Evolutionary conservation across 2,888 invertebrate species (phyloP), one percentile per base, ranked within the genome.

Genomic region (Oegoconia quadripuncta): DNA sequence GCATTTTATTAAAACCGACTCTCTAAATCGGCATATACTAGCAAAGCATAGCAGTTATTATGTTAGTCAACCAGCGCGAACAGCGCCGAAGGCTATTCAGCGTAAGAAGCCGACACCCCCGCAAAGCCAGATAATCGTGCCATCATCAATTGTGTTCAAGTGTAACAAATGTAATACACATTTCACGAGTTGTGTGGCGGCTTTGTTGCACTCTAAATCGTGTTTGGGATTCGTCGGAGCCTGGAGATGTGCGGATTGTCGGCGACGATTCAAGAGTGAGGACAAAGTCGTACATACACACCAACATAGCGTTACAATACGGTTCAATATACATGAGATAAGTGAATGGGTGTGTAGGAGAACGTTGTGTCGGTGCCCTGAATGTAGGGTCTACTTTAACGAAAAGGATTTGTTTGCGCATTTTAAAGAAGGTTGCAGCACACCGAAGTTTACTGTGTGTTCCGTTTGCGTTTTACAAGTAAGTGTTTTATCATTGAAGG

Each of bases 301-400:
- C 0, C 79, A 79, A 31, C 79, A 79, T 11, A 42, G 43, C 8
- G 13, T 60, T 0, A 43, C 48, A 0, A 50, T 50, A 0, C 61
- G 59, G 1, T 42, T 78, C 2, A 64, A 53, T 46, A 59, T 69
- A 0, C 59, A 68, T 2, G 32, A 46, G 0, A 35, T 59, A 0
- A 38, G 46, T 0, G 52, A 49, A 1, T 48, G 46, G 2, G 43
- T 65, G 0, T 50, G 58, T 0, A 52, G 60, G 0, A 52, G 51
- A 31, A 46, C 69, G 0, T 16, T 75, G 0, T 65, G 62, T 4
- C 53, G 52, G 3, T 79, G 79, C 9, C 52, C 52, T n/a, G n/a
- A n/a, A n/a, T n/a, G n/a, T n/a, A n/a, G n/a, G n/a, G n/a, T n/a
- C n/a, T n/a, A n/a, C n/a, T n/a, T 67, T 2, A 64, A 64, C 0